A percentile compares a stretch with the other conserved stretches of the same genome.
These are phyloP conservation scores for Coryphaenoides rupestris DNA, from an alignment of 2,113 vertebrate genomes.

Conservation along the genomic window DNA sequence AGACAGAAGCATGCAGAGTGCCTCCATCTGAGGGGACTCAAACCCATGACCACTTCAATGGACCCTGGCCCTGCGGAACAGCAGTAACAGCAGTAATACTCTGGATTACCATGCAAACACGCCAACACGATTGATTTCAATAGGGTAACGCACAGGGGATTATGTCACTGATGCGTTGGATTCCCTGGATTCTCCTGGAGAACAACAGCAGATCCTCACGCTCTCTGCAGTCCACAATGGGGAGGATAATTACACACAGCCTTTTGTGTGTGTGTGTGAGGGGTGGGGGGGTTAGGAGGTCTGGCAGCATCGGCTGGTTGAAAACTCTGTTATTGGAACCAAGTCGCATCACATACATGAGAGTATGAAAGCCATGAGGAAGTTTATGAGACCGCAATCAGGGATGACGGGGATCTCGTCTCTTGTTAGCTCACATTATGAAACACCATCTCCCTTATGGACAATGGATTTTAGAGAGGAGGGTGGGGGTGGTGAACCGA, in stretches of 20 bases:
- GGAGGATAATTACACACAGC: neutral
- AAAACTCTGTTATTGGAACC: neutral
- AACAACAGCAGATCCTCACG: neutral
- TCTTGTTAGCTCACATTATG: neutral
- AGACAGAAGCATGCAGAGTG: neutral
- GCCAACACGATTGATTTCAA: neutral
- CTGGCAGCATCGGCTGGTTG: neutral
- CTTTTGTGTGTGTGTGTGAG: neutral
- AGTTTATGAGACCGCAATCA: conserved; percentile 1
- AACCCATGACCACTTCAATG: neutral
- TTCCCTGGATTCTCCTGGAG: neutral
- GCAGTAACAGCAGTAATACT: too few species aligned
- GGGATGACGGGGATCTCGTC: neutral
- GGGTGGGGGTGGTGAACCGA: too few species aligned
- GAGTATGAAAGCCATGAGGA: neutral
- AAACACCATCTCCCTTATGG: conserved; percentile 1
- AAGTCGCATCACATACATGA: neutral
- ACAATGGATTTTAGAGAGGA: too few species aligned
- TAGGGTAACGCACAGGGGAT: neutral
- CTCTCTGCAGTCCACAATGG: neutral
- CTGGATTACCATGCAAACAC: neutral
- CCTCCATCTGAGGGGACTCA: neutral
- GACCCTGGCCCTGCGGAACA: neutral
- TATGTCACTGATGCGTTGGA: neutral
- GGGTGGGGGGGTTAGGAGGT: too few species aligned